Percentiles rank a stretch among this genome's conserved stretches.
Conservation (phyloP, 2,797 vertebrate species). For the Sylvilagus floridanus region DNA sequence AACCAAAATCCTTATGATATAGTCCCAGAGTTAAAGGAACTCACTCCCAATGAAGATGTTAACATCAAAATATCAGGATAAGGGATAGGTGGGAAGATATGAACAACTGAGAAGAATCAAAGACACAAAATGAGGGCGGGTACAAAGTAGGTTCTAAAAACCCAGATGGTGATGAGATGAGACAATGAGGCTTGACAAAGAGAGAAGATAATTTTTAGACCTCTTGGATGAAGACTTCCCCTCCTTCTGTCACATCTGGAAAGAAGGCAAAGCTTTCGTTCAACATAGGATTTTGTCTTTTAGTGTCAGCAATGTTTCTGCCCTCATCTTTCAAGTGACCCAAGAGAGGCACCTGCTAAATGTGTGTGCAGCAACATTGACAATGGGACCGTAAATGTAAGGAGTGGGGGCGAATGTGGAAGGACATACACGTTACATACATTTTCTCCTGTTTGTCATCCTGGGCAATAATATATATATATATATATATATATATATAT, state of each 20-base stretch:
- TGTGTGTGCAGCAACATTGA: not conserved
- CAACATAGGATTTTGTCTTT: not conserved
- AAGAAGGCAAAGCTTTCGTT: not conserved
- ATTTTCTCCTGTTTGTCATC: not conserved
- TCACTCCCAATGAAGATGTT: no score
- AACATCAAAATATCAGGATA: no score
- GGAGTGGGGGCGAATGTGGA: not conserved
- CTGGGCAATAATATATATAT: not conserved
- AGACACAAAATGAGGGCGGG: no score
- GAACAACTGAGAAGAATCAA: no score
- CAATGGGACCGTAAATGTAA: not conserved
- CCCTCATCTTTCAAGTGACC: not conserved
- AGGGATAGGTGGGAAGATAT: no score
- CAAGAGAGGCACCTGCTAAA: not conserved
- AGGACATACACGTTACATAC: not conserved
- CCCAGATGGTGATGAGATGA: not conserved
- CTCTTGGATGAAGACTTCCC: not conserved
- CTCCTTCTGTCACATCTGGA: not conserved
- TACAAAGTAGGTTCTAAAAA: not conserved
- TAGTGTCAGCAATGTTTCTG: not conserved
- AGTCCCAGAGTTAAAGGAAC: no score
- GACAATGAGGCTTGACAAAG: not conserved
- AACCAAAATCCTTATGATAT: no score
- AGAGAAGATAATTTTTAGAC: not conserved
- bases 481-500: not conserved